Conservation (phyloP, 1,140 invertebrate species). For the Drosophila miranda region DNA sequence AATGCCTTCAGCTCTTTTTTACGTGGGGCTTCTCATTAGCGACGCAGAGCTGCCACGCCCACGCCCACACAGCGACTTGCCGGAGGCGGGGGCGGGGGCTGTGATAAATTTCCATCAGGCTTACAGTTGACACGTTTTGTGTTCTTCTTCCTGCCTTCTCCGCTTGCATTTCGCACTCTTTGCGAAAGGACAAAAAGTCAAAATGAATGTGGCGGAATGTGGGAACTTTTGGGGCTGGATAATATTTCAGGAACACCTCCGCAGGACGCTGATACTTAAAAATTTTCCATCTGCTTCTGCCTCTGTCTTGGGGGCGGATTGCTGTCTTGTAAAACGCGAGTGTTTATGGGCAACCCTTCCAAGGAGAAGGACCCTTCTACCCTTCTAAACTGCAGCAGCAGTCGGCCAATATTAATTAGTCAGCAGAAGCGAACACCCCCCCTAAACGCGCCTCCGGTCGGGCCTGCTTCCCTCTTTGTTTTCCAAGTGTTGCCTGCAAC, state of each 20-base stretch:
- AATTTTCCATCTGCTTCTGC: conserved; percentile 50
- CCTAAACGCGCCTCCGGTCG: background rate
- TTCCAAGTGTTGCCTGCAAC: conserved; percentile 41
- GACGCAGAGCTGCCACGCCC: conserved; percentile 1
- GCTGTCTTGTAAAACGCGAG: conserved; percentile 62
- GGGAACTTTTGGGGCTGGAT: conserved; percentile 45
- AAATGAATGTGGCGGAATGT: conserved; percentile 19
- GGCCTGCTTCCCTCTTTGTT: conserved; percentile 17
- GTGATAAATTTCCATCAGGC: conserved; percentile 67
- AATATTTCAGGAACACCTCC: conserved; percentile 59
- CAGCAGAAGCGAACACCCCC: conserved; percentile 8
- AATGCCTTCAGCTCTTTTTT: conserved; percentile 13
- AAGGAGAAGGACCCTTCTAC: too few relatives aligned
- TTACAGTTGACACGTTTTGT: conserved; percentile 57
- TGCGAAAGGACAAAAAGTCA: conserved; percentile 11
- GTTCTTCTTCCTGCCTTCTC: conserved; percentile 20
- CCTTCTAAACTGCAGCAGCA: conserved; percentile 4
- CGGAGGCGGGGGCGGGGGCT: background rate
- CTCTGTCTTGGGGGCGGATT: conserved; percentile 1
- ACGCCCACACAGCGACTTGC: conserved; percentile 2
- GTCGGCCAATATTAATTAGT: conserved; percentile 43
- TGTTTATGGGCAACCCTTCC: conserved; percentile 69
- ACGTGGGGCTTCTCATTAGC: conserved; percentile 18
- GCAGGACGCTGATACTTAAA: conserved; percentile 64
- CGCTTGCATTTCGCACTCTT: conserved; percentile 9